Evolutionary conservation across 64 coral and sea anemone genomes (phyloP), one percentile per base, ranked within the genome.

Genomic region (Anthopleura sola): DNA sequence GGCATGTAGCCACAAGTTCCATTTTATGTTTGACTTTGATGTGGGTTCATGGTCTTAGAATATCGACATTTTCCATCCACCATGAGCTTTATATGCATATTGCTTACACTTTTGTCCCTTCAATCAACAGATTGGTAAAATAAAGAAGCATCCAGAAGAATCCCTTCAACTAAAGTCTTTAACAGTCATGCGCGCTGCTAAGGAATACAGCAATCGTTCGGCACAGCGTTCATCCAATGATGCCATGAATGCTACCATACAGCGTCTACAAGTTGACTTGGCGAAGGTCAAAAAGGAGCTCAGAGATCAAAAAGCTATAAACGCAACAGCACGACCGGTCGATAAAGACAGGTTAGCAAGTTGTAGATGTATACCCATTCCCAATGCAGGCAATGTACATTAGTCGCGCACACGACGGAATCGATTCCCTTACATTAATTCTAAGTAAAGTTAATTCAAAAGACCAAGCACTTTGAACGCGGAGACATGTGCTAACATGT

Each of bases 221-320:
- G 75, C 53, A 66, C 36, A 64, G 33, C n/a, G 31, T 32, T 23
- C 81, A 28, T 48, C 38, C 0, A 28, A 10, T 51, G 49, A 83
- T 50, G 66, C 90, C 55, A 12, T 71, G 1, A 29, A 79, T 14
- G 49, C 44, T 23, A 78, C 49, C 7, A 83, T 89, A 39, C 21
- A 79, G 37, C 77, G 87, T 80, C 83, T 93, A 24, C 92, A 86
- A 29, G 78, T 85, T 32, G 92, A 93, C 51, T 75, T 93, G 81
- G 58, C 87, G 2, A 66, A 83, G 60, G 78, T 93, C 1, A 88
- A 93, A 58, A 39, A 90, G 39, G 92, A 93, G 85, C 75, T 90
- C 56, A 34, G 78, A 37, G 37, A 78, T 37, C 76, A 87, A 38
- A 93, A 93, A 81, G 78, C 78, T 28, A 2, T 71, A 2, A 76